Percentiles rank a stretch among this genome's conserved stretches.
phyloP scores from a whole-genome alignment of 2,888 invertebrate species.

The Eupeodes luniger region DNA sequence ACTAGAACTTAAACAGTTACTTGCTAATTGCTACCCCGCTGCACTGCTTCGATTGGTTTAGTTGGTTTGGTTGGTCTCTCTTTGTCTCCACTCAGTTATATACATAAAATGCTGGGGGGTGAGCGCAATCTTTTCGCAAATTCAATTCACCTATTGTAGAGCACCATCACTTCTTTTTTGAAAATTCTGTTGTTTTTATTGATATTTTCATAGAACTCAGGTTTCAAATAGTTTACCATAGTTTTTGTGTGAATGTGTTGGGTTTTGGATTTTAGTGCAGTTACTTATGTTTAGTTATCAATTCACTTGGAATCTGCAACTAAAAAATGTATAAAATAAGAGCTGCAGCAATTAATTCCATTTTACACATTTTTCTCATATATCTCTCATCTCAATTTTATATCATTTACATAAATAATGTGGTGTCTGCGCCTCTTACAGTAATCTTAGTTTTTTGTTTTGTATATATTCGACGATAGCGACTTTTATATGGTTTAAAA shows the following conservation, averaged over 20 bases:
- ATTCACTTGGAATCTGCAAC: conserved; percentile 43
- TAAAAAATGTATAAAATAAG: conserved; percentile 3
- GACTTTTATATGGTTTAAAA: conserved; percentile 48
- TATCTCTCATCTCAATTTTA: background rate
- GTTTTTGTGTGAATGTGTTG: conserved; percentile 6
- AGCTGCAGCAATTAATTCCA: conserved; percentile 52
- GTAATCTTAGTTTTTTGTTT: conserved; percentile 51
- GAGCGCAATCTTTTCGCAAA: background rate
- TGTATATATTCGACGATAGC: conserved; percentile 61
- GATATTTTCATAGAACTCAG: conserved; percentile 50
- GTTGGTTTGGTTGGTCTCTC: conserved; percentile 29
- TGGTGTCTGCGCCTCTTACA: conserved; percentile 50
- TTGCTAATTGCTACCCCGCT: background rate
- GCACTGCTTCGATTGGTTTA: conserved; percentile 6
- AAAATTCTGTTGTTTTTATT: background rate
- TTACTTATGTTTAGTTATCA: conserved; percentile 37
- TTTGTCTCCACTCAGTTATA: background rate
- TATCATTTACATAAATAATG: background rate
- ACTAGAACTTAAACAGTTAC: conserved; percentile 4
- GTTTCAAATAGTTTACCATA: conserved; percentile 40
- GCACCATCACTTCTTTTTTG: conserved; percentile 44
- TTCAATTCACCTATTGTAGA: conserved; percentile 58
- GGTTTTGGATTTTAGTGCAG: conserved; percentile 55
- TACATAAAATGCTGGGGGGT: conserved; percentile 54
- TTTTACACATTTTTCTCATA: conserved; percentile 37